These are phyloP conservation scores for Choloepus hoffmanni DNA, from an alignment of 2,113 vertebrate species.

Conservation along the genomic window DNA sequence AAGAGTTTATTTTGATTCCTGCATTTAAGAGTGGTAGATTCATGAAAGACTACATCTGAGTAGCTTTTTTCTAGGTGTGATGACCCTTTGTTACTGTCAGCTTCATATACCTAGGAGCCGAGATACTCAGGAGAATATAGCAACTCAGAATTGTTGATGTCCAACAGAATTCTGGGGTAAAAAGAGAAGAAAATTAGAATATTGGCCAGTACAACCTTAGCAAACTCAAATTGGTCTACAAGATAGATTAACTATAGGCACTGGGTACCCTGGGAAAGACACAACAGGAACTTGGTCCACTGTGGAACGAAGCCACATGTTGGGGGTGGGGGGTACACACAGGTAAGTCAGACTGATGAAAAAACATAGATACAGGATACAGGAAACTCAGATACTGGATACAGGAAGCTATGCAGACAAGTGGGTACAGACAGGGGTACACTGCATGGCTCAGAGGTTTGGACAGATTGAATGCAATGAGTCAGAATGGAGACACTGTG, in stretches of 20 bases:
- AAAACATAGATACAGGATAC: background rate
- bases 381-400: background rate
- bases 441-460: background rate
- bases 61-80: background rate
- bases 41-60: background rate
- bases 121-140: background rate
- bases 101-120: background rate
- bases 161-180: background rate
- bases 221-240: background rate
- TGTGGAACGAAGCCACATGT: background rate
- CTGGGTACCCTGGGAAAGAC: background rate
- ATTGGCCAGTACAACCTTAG: background rate
- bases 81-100: background rate
- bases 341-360: background rate
- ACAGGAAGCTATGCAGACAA: background rate
- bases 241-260: background rate
- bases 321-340: background rate
- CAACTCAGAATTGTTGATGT: background rate
- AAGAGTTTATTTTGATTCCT: background rate
- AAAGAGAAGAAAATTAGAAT: background rate
- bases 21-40: background rate
- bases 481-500: background rate
- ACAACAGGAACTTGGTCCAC: background rate
- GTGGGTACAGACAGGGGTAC: background rate
- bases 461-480: background rate